Evolutionary conservation across 2,113 vertebrate genomes (phyloP).

Genomic region (Clinocottus analis): DNA sequence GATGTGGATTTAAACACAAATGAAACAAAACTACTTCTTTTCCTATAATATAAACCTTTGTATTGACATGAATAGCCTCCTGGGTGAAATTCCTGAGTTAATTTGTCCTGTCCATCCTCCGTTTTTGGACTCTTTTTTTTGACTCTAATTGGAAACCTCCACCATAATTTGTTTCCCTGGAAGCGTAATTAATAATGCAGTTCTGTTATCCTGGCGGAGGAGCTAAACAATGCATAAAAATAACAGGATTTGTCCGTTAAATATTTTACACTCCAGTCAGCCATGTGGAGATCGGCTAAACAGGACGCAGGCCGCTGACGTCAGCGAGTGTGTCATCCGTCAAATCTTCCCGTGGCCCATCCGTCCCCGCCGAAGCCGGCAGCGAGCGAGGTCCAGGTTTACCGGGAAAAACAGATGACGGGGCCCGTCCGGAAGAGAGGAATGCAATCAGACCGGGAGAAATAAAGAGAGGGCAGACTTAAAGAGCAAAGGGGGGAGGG

Average conservation of each 20-base stretch:
- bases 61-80: background rate
- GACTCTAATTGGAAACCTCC: background rate
- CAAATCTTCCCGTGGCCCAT: background rate
- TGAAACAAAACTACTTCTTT: too few relatives aligned
- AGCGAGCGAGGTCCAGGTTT: conserved; percentile 1
- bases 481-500: too few relatives aligned
- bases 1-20: too few relatives aligned
- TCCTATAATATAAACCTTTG: too few relatives aligned
- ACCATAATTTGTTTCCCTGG: background rate
- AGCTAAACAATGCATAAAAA: conserved; percentile 58
- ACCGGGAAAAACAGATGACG: background rate
- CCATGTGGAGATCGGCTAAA: conserved; percentile 37
- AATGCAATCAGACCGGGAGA: background rate
- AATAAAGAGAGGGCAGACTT: background rate
- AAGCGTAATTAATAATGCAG: background rate
- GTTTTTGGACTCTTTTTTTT: background rate
- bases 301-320: conserved; percentile 12
- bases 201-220: background rate
- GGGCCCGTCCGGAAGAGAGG: background rate
- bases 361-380: background rate
- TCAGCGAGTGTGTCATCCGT: conserved; percentile 16
- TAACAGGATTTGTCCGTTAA: conserved; percentile 57
- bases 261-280: conserved; percentile 68
- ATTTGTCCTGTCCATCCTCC: background rate
- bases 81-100: background rate